phyloP scores from a whole-genome alignment of 2,888 invertebrate genomes.

The Ectobius pallidus region DNA sequence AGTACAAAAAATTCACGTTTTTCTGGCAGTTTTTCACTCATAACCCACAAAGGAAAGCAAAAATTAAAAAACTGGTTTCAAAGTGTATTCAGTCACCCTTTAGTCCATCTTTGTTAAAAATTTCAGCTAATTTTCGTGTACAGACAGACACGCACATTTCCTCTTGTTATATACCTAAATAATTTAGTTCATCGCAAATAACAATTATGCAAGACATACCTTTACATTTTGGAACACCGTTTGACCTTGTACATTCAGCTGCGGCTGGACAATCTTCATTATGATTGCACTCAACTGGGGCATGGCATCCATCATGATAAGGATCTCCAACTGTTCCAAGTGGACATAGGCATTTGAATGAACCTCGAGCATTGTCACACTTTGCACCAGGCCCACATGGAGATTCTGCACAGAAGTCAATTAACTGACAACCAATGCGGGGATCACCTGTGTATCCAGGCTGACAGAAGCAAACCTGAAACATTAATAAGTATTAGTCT shows the following conservation, averaged over 20 bases:
- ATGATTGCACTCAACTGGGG: constrained; percentile 79
- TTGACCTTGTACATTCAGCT: constrained; percentile 75
- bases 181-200: no score
- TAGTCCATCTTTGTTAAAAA: no score
- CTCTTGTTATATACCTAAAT: no score
- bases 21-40: no score
- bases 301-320: constrained; percentile 80
- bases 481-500: neutral
- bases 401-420: constrained; percentile 78
- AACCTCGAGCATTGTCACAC: constrained; percentile 80
- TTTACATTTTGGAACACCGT: constrained; percentile 79
- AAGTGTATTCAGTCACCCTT: no score
- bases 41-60: no score
- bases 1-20: no score
- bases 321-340: constrained; percentile 83
- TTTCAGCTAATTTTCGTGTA: no score
- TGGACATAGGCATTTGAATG: constrained; percentile 81
- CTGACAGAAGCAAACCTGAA: constrained; percentile 75
- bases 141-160: no score
- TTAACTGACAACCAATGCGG: constrained; percentile 68
- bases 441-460: constrained; percentile 88
- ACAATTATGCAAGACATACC: no score
- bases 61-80: no score
- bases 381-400: constrained; percentile 82
- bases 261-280: constrained; percentile 81